Conservation (phyloP, 2,888 invertebrate species). For the Timema podura region DNA sequence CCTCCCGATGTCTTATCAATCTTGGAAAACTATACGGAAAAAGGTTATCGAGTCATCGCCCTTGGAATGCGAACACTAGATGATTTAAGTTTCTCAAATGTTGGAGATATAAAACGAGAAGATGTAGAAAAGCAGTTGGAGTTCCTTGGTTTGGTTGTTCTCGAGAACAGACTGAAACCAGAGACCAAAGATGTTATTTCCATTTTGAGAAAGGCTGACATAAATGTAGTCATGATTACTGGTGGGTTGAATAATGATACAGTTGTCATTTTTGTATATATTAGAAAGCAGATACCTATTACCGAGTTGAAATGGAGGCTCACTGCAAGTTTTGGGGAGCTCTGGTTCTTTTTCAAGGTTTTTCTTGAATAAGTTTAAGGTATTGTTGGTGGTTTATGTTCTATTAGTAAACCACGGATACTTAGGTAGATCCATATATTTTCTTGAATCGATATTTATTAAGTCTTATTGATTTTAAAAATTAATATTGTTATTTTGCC, state of each 20-base stretch:
- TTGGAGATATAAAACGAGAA: slow-evolving; percentile 53
- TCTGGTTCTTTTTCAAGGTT: too few species aligned
- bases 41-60: slow-evolving; percentile 48
- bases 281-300: too few species aligned
- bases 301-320: too few species aligned
- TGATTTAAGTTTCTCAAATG: slow-evolving; percentile 19
- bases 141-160: slow-evolving; percentile 45
- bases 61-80: slow-evolving; percentile 42
- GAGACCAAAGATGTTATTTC: slow-evolving; percentile 49
- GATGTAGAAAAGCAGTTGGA: slow-evolving; percentile 42
- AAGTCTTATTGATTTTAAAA: too few species aligned
- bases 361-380: too few species aligned
- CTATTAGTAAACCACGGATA: too few species aligned
- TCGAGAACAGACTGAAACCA: slow-evolving; percentile 57
- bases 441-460: too few species aligned
- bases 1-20: slow-evolving; percentile 43
- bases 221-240: slow-evolving; percentile 59
- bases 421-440: too few species aligned
- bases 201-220: slow-evolving; percentile 48
- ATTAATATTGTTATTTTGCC: too few species aligned
- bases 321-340: too few species aligned
- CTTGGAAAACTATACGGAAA: slow-evolving; percentile 41
- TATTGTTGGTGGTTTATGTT: too few species aligned
- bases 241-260: slow-evolving; percentile 40
- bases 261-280: too few species aligned